phyloP scores from a whole-genome alignment of 2,113 vertebrate genomes.

The Nansenia antarctica region DNA sequence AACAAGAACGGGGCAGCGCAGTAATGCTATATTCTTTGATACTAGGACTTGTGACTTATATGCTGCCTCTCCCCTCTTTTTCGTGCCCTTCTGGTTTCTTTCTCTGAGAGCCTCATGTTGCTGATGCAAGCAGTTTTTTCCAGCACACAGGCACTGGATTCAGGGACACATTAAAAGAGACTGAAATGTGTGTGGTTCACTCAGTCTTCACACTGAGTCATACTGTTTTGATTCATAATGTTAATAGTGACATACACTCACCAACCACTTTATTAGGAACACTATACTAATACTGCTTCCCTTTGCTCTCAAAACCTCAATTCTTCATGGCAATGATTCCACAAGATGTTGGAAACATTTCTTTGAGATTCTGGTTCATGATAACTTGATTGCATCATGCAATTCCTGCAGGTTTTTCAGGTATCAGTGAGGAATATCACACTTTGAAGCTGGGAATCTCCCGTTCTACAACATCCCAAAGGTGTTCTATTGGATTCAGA shows the following conservation, averaged over 20 bases:
- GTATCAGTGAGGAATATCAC: too few relatives aligned
- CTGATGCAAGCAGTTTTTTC: conserved; percentile 21
- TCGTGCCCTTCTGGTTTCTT: not conserved
- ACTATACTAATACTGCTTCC: not conserved
- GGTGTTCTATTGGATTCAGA: too few relatives aligned
- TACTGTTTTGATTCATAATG: not conserved
- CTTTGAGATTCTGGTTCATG: too few relatives aligned
- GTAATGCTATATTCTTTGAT: conserved; percentile 19
- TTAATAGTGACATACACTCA: not conserved
- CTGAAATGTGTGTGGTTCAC: not conserved
- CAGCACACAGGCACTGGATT: not conserved
- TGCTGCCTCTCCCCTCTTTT: not conserved
- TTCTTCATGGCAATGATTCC: too few relatives aligned
- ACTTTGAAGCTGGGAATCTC: too few relatives aligned
- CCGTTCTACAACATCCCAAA: too few relatives aligned
- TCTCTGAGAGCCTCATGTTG: conserved; percentile 1
- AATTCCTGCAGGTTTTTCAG: too few relatives aligned
- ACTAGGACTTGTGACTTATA: not conserved
- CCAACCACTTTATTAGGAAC: too few relatives aligned
- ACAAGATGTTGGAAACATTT: too few relatives aligned
- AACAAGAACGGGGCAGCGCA: not conserved
- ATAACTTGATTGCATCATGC: too few relatives aligned
- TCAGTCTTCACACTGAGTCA: conserved; percentile 8
- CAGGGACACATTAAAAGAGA: conserved; percentile 17
- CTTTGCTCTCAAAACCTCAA: not conserved